Evolutionary conservation across 1,140 invertebrate genomes (phyloP).

Genomic region (Octopus bimaculoides): DNA sequence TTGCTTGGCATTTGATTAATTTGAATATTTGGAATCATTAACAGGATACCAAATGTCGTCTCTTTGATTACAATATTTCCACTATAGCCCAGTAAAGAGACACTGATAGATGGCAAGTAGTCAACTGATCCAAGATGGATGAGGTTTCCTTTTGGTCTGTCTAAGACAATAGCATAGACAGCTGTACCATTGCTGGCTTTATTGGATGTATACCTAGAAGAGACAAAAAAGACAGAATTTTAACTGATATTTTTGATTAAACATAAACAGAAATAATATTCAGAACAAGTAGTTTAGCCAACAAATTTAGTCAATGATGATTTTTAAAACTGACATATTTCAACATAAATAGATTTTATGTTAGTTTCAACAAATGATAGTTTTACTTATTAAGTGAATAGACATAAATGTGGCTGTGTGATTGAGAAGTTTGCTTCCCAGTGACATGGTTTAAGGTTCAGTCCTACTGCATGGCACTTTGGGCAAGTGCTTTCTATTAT

Average conservation of each 20-base stretch:
- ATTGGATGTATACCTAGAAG: slow-evolving; percentile 32
- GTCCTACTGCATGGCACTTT: too few species aligned
- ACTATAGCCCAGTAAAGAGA: slow-evolving; percentile 31
- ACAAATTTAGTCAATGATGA: background rate
- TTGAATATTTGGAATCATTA: slow-evolving; percentile 28
- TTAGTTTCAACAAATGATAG: too few species aligned
- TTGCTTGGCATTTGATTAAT: slow-evolving; percentile 30
- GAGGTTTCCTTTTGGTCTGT: slow-evolving; percentile 24
- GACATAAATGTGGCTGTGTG: too few species aligned
- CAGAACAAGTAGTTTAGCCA: background rate
- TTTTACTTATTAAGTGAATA: too few species aligned
- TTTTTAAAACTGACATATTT: background rate
- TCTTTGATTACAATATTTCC: slow-evolving; percentile 14
- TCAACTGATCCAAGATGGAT: slow-evolving; percentile 22
- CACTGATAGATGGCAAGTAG: slow-evolving; percentile 15
- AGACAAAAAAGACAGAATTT: slow-evolving; percentile 5
- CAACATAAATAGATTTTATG: too few species aligned
- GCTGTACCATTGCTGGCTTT: slow-evolving; percentile 10
- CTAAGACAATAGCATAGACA: slow-evolving; percentile 34
- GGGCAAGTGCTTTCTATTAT: too few species aligned
- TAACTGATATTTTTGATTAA: too few species aligned
- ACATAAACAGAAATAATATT: too few species aligned
- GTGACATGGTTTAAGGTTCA: too few species aligned
- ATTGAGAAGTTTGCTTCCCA: too few species aligned
- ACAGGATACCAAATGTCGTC: slow-evolving; percentile 14